These are phyloP conservation scores for Epinephelus moara DNA, from an alignment of 2,113 vertebrate genomes.

Conservation along the genomic window DNA sequence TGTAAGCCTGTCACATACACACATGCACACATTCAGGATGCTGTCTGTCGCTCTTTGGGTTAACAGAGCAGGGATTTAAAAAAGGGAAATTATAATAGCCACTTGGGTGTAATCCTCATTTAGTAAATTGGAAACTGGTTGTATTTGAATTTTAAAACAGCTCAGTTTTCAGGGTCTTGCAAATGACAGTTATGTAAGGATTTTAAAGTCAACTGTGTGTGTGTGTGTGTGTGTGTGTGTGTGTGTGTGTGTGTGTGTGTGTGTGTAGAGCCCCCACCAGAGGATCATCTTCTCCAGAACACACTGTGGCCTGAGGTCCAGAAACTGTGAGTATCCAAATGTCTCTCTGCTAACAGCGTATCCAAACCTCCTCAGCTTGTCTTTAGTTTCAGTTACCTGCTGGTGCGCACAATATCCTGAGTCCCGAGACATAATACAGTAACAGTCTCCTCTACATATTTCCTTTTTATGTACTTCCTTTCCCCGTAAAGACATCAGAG, in stretches of 20 bases:
- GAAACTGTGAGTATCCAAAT: slow-evolving; percentile 91
- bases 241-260: slow-evolving; percentile 10
- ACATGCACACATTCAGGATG: neutral
- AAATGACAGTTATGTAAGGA: slow-evolving; percentile 37
- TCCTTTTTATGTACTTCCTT: neutral
- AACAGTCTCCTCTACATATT: neutral
- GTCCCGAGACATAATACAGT: neutral
- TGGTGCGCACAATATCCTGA: neutral
- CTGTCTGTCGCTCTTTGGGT: slow-evolving; percentile 27
- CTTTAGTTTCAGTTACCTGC: slow-evolving; percentile 6
- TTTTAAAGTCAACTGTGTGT: slow-evolving; percentile 11
- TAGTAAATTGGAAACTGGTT: slow-evolving; percentile 52
- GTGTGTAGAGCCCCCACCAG: slow-evolving; percentile 92
- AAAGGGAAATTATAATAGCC: slow-evolving; percentile 34
- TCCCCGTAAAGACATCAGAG: neutral
- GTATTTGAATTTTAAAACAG: slow-evolving; percentile 47
- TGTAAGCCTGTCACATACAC: slow-evolving; percentile 26
- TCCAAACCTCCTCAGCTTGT: neutral
- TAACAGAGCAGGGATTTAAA: slow-evolving; percentile 54
- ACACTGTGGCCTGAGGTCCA: slow-evolving; percentile 98
- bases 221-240: slow-evolving; percentile 11
- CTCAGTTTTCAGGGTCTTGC: slow-evolving; percentile 30
- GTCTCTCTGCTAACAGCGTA: neutral
- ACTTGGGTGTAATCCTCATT: slow-evolving; percentile 60
- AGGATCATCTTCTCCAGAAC: slow-evolving; percentile 97